Conservation (phyloP, 1,140 invertebrate species). For the Drosophila triauraria region DNA sequence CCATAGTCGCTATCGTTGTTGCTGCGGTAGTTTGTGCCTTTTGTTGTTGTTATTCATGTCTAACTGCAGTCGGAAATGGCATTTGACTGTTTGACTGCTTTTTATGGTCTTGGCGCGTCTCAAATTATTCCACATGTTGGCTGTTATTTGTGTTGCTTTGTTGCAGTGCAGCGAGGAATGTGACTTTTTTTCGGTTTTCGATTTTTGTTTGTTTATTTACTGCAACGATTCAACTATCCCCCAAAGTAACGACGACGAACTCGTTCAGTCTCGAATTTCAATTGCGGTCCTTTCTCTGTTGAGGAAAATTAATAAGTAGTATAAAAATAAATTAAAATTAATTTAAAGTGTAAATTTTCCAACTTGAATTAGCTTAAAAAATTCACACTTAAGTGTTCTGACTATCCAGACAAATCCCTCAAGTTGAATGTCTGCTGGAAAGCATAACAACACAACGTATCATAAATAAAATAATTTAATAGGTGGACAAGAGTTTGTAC, state of each 20-base stretch:
- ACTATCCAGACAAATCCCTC: too few relatives aligned
- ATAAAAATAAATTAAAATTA: too few relatives aligned
- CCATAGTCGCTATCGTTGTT: conserved; percentile 24
- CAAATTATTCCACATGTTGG: conserved; percentile 56
- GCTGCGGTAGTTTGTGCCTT: conserved; percentile 34
- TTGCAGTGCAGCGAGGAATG: conserved; percentile 25
- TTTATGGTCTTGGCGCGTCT: conserved; percentile 58
- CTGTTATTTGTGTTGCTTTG: conserved; percentile 16
- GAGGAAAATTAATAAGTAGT: too few relatives aligned
- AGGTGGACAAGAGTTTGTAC: too few relatives aligned
- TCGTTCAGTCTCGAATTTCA: conserved; percentile 10
- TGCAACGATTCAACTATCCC: conserved; percentile 25
- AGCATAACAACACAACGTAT: too few relatives aligned
- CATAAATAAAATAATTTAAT: too few relatives aligned
- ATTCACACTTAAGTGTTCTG: too few relatives aligned
- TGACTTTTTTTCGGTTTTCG: conserved; percentile 2
- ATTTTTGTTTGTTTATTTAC: conserved; percentile 44
- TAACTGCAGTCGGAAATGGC: conserved; percentile 75
- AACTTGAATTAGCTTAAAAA: too few relatives aligned
- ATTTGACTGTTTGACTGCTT: conserved; percentile 68
- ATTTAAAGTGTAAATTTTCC: too few relatives aligned
- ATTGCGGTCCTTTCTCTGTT: neutral
- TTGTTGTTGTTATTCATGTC: conserved; percentile 54
- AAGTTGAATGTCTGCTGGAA: too few relatives aligned
- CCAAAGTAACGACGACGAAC: conserved; percentile 28